Evolutionary conservation across 2,113 vertebrate genomes (phyloP), one percentile per base, ranked within the genome.

Genomic region (Brachypodius melanocephalos): DNA sequence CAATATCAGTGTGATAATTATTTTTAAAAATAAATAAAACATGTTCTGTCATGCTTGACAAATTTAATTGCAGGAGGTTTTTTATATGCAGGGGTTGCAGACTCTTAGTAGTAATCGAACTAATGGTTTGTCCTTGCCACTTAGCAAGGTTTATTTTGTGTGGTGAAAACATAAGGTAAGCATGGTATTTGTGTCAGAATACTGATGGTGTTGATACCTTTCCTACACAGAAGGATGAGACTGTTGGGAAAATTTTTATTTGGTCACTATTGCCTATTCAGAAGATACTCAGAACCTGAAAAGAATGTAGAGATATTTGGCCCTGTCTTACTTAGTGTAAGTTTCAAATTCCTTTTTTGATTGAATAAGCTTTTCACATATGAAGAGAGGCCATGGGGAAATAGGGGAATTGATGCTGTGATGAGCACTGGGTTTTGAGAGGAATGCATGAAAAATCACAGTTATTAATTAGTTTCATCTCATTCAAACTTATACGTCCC

Each of bases 11-110:
- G 36, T 28, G 15, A 72, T 89, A 81, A 92, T 90, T 84, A 75
- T 85, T 92, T 86, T 1, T 2, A 85, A 63, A 93, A 79, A 91
- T 71, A 96, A 97, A 95, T 80, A 92, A 94, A 90, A 76, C 36
- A 55, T 55, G 17, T 87, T 85, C 36, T 82, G 40, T 79, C 62
- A 88, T 40, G 26, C 36, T 89, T 82, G 84, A 94, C 43, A 87
- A 58, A 68, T 93, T 62, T 69, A 92, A 95, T 87, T 95, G 62
- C 0, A 0, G 32, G 28, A 85, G 79, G 42, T 12, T 81, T 95
- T 89, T 92, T 72, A 54, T 69, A 69, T 34, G 14, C 78, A 69
- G 42, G 54, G 9, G 29, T 66, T 54, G 48, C 51, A 91, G 38
- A 58, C 32, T 87, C 45, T 57, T 81, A 89, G 45, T n/a, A n/a